A percentile compares a stretch with the other conserved stretches of the same genome.
phyloP scores from a whole-genome alignment of 2,797 vertebrate genomes.

The Schizopygopsis pylzovi region DNA sequence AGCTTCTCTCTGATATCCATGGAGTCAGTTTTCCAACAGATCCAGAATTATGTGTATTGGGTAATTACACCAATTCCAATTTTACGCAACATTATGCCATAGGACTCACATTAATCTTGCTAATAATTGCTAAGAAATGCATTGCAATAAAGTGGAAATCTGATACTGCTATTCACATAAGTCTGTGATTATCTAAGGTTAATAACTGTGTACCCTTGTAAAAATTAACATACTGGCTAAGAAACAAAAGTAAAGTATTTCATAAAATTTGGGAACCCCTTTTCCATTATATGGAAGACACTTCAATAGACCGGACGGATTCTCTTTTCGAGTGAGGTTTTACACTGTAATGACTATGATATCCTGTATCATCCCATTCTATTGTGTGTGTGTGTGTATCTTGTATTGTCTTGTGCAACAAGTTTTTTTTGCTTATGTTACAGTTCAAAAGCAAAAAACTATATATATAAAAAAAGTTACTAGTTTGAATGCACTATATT shows the following conservation, averaged over 20 bases:
- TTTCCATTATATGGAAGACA: neutral
- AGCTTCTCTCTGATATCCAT: neutral
- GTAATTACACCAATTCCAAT: neutral
- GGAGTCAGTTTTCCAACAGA: neutral
- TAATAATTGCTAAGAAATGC: neutral
- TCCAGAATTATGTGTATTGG: neutral
- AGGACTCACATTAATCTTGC: too few relatives aligned
- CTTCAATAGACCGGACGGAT: neutral
- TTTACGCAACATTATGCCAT: neutral
- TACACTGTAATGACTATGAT: too few relatives aligned
- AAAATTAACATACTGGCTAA: neutral
- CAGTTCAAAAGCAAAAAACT: neutral
- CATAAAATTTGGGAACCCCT: neutral
- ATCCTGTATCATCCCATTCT: too few relatives aligned
- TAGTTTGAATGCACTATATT: neutral
- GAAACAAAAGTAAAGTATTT: neutral
- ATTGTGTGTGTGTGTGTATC: too few relatives aligned
- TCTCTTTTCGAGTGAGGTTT: neutral
- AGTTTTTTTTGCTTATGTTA: too few relatives aligned
- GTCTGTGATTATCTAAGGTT: neutral
- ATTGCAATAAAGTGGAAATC: neutral
- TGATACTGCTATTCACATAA: neutral
- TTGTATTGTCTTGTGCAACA: too few relatives aligned
- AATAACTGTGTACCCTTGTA: neutral
- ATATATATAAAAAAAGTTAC: neutral